phyloP scores from a whole-genome alignment of 2,888 invertebrate species.

The Tromatobia lineatoria region DNA sequence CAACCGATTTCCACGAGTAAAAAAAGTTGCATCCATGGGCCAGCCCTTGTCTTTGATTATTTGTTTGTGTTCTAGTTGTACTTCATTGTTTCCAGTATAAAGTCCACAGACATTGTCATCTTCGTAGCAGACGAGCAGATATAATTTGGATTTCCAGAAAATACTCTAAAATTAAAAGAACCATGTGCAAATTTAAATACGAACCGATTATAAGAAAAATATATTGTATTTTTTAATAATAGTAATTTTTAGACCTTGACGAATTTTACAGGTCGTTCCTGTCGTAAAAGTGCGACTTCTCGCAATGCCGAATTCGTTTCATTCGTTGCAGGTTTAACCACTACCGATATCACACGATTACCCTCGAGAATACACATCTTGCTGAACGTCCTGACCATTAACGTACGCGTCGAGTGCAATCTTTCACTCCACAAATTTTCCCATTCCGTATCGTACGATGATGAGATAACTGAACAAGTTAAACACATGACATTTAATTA shows the following conservation, averaged over 20 bases:
- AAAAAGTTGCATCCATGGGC: constrained; percentile 76
- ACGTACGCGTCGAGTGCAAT: constrained; percentile 59
- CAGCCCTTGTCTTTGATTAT: constrained; percentile 66
- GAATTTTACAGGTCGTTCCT: constrained; percentile 64
- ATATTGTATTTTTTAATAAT: neutral
- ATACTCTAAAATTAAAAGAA: constrained; percentile 64
- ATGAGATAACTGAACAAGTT: constrained; percentile 62
- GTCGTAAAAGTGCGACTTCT: constrained; percentile 44
- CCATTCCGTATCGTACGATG: constrained; percentile 72
- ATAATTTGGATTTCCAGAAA: constrained; percentile 73
- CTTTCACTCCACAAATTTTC: constrained; percentile 61
- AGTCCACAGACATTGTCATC: constrained; percentile 70
- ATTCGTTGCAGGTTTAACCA: constrained; percentile 58
- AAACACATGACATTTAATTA: neutral
- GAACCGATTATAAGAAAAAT: neutral
- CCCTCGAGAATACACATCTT: constrained; percentile 71
- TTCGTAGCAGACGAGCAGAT: constrained; percentile 75
- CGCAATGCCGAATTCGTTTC: constrained; percentile 51
- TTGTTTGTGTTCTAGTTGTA: constrained; percentile 70
- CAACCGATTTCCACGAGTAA: constrained; percentile 73
- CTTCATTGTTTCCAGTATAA: constrained; percentile 69
- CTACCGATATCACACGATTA: constrained; percentile 68
- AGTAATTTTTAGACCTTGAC: constrained; percentile 63
- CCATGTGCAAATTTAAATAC: neutral
- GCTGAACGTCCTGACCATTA: constrained; percentile 66